Conservation (phyloP, 2,797 vertebrate species). For the Capromys pilorides region DNA sequence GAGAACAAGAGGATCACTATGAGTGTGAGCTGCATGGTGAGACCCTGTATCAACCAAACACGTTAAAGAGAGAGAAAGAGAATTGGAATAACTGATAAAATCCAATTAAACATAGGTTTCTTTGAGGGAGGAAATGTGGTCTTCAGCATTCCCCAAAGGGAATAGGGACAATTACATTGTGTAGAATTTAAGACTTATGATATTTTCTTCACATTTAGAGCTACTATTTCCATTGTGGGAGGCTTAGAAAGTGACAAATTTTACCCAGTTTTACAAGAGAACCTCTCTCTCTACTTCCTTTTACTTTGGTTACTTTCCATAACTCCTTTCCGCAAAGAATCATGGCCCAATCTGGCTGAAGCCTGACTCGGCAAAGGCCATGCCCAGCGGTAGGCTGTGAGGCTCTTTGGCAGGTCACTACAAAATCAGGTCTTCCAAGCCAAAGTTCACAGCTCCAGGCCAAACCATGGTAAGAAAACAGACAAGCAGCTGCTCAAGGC, state of each 20-base stretch:
- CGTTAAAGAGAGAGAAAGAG: too few species aligned
- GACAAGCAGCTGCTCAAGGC: slow-evolving; percentile 15
- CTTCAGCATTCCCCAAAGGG: slow-evolving; percentile 44
- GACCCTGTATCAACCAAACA: too few species aligned
- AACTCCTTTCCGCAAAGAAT: slow-evolving; percentile 54
- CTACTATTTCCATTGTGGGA: slow-evolving; percentile 4
- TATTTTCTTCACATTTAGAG: slow-evolving; percentile 39
- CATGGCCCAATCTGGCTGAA: slow-evolving; percentile 35
- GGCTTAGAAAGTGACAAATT: not conserved
- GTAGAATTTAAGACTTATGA: not conserved
- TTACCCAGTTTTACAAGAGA: slow-evolving; percentile 34
- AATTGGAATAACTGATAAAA: slow-evolving; percentile 46
- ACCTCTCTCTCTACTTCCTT: slow-evolving; percentile 28
- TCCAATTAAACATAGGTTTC: slow-evolving; percentile 51
- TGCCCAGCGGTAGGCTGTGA: slow-evolving; percentile 44
- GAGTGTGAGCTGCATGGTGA: too few species aligned
- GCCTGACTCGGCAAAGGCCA: not conserved
- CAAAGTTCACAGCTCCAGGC: slow-evolving; percentile 46
- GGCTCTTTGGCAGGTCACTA: slow-evolving; percentile 40
- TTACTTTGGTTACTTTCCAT: slow-evolving; percentile 58
- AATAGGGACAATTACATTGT: not conserved
- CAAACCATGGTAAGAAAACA: slow-evolving; percentile 69
- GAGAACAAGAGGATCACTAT: too few species aligned
- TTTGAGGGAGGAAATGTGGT: slow-evolving; percentile 26
- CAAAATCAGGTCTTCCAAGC: slow-evolving; percentile 55